phyloP scores from a whole-genome alignment of 1,140 invertebrate species.

The Tetramorium alpestre region DNA sequence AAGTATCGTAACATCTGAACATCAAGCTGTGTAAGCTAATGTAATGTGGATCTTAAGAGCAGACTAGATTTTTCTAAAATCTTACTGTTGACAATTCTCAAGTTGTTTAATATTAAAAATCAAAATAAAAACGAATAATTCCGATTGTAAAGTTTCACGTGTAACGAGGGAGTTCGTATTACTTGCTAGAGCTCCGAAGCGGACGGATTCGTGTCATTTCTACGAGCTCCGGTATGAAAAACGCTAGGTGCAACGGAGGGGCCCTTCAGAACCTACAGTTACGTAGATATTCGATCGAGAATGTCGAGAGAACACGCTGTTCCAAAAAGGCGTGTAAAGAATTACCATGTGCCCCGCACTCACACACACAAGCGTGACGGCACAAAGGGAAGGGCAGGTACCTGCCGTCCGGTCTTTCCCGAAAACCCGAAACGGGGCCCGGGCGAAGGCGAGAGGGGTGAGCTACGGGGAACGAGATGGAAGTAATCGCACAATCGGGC shows the following conservation, averaged over 20 bases:
- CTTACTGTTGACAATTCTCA: neutral
- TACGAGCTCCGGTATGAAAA: neutral
- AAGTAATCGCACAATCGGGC: slow-evolving; percentile 14
- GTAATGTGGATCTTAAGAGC: too few relatives aligned
- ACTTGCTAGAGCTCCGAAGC: neutral
- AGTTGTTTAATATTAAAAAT: neutral
- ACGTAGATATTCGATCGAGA: slow-evolving; percentile 2
- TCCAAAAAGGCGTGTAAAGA: slow-evolving; percentile 9
- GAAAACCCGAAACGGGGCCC: slow-evolving; percentile 42
- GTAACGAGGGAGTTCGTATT: neutral
- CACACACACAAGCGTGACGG: neutral
- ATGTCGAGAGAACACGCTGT: neutral
- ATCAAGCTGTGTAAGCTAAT: too few relatives aligned
- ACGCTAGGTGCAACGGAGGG: neutral
- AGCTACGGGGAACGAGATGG: neutral
- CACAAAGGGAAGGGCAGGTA: slow-evolving; percentile 39
- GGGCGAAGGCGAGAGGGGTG: neutral
- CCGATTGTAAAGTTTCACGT: neutral
- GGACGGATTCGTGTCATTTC: neutral
- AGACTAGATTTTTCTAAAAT: too few relatives aligned
- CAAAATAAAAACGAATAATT: neutral
- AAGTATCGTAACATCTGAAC: too few relatives aligned
- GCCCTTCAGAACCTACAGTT: neutral
- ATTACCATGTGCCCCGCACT: slow-evolving; percentile 4
- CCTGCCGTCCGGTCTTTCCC: slow-evolving; percentile 46